Evolutionary conservation across 2,797 vertebrate species (phyloP).

Genomic region (Todus mexicanus): DNA sequence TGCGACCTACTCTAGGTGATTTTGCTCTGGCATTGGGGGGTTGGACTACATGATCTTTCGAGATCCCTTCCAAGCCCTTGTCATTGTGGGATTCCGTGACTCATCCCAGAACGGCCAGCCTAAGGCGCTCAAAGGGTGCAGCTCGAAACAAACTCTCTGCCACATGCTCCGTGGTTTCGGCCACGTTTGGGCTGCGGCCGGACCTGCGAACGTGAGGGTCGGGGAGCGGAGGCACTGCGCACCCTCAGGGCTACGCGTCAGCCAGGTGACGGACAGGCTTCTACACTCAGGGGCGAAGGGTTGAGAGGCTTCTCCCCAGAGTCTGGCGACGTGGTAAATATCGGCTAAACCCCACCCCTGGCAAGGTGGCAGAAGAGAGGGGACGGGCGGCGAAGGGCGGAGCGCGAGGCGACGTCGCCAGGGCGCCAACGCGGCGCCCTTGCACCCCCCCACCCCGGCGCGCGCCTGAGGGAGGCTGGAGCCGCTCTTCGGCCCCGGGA

Average conservation of each 20-base stretch:
- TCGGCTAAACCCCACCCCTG: accelerated
- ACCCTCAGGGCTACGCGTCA: neutral
- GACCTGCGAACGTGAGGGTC: too few species aligned
- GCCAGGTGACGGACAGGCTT: neutral
- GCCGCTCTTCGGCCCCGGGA: neutral
- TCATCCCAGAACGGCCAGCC: neutral
- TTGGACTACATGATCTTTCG: too few species aligned
- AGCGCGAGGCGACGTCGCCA: too few species aligned
- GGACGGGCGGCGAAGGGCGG: neutral
- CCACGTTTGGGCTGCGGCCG: neutral
- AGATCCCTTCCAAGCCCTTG: too few species aligned
- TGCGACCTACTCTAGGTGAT: too few species aligned
- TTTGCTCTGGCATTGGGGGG: too few species aligned
- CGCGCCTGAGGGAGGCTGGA: neutral
- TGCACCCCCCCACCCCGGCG: too few species aligned
- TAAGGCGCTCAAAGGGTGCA: accelerated
- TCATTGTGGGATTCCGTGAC: accelerated
- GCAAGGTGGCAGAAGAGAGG: too few species aligned
- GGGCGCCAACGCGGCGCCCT: neutral
- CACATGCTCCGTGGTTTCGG: accelerated
- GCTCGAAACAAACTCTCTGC: accelerated
- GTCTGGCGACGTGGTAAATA: accelerated
- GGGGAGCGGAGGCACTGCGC: too few species aligned
- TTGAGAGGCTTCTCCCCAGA: neutral
- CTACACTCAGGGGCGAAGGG: too few species aligned